Evolutionary conservation across 2,797 vertebrate genomes (phyloP).

Genomic region (Trematomus bernacchii): DNA sequence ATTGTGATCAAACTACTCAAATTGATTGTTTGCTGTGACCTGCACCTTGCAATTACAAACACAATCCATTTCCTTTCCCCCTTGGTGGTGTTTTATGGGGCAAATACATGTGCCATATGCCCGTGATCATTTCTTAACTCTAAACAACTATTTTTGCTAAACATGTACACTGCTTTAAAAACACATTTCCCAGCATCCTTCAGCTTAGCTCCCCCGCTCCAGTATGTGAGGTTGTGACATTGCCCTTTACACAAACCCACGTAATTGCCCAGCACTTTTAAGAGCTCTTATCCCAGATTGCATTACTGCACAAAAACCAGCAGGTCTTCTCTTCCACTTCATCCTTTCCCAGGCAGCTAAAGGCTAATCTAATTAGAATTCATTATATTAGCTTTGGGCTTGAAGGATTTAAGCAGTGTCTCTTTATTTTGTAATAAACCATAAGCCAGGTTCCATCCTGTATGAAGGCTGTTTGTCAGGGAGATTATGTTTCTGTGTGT

Average conservation of each 20-base stretch:
- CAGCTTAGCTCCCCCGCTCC: not conserved
- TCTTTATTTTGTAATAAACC: slow-evolving; percentile 36
- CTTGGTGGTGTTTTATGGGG: no score
- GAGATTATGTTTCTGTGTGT: slow-evolving; percentile 24
- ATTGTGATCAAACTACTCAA: not conserved
- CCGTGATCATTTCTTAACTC: no score
- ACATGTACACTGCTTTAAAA: not conserved
- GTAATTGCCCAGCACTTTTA: slow-evolving; percentile 26
- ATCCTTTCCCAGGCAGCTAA: slow-evolving; percentile 20
- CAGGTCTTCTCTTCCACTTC: slow-evolving; percentile 23
- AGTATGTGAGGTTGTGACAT: slow-evolving; percentile 10
- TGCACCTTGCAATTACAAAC: no score
- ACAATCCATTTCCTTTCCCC: no score
- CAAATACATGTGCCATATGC: no score
- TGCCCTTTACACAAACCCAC: slow-evolving; percentile 18
- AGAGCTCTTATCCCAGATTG: slow-evolving; percentile 22
- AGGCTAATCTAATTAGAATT: slow-evolving; percentile 62
- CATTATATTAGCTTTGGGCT: slow-evolving; percentile 54
- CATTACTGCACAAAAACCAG: slow-evolving; percentile 28
- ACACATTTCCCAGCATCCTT: slow-evolving; percentile 18
- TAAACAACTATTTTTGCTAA: not conserved
- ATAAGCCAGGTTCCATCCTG: slow-evolving; percentile 10
- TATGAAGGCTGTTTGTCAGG: slow-evolving; percentile 32
- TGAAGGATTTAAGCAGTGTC: slow-evolving; percentile 39
- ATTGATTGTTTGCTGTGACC: not conserved